Base-by-base conservation (phyloP, 2,113 vertebrate genomes). In the Paracanthobrama guichenoti region DNA sequence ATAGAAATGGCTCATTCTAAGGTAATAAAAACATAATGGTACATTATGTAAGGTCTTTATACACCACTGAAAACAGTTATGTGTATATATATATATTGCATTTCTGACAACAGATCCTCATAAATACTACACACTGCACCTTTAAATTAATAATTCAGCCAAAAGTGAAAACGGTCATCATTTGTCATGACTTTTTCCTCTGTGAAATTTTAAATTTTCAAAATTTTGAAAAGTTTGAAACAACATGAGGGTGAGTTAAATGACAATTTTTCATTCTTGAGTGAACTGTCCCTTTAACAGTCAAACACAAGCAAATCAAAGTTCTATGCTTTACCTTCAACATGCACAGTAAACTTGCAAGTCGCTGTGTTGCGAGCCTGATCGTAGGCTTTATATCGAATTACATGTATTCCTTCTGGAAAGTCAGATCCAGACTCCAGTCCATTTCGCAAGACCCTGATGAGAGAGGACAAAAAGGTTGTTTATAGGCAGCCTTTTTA, bases 321-420 rank as follows among this genome's bases (percentile, higher is more conserved):
- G 22, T 10, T 18, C 5, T 10, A 16, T 18, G 44, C 22, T 26
- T 92, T 91, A 98, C 98, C 98, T 91, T 97, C 96, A 72, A 99
- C 93, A 18, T 95, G 96, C 74, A 99, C 85, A 22, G 94, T 92
- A 89, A 99, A 99, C 91, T 98, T 99, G 96, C 98, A 99, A 90
- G 95, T 96, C 1, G 97, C 97, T 83, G 95, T 92, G 92, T 99
- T 99, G 88, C 95, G 94, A 0, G 97, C 97, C 88, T 94, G 94
- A 88, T 99, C 98, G 0, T 97, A 96, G 50, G 95, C 96, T 1
- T 94, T 97, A 88, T 98, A 99, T 75, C 95, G 95, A 89, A 99
- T 95, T 8, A 99, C 77, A 3, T 94, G 94, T 0, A 92, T 91
- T 72, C 97, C 97, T 87, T 98, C 97, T 0, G 94, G 92, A 90